phyloP scores from a whole-genome alignment of 2,797 vertebrate species.

The Hydrophis major region DNA sequence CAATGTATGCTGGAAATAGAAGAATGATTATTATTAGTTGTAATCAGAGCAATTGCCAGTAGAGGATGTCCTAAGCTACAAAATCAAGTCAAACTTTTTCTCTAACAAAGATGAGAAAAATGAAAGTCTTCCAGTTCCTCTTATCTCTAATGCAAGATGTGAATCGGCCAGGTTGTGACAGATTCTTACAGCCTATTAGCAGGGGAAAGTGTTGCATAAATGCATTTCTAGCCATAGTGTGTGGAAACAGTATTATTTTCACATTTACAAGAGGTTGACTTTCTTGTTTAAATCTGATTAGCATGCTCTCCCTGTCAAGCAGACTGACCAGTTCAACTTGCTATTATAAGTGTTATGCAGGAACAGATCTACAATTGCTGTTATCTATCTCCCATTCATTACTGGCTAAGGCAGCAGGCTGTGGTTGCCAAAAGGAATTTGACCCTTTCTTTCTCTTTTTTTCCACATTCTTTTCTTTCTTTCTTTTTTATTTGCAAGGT shows the following conservation, averaged over 20 bases:
- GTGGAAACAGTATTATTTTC: not conserved
- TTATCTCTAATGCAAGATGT: not conserved
- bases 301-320: not conserved
- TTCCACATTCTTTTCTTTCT: not conserved
- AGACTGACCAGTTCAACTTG: not conserved
- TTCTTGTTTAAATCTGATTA: not conserved
- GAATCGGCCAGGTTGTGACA: no score
- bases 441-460: not conserved
- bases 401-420: not conserved
- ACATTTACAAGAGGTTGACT: not conserved
- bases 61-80: slow-evolving; percentile 36
- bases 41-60: slow-evolving; percentile 9
- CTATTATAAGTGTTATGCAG: not conserved
- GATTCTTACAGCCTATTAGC: not conserved
- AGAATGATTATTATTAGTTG: not conserved
- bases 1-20: not conserved
- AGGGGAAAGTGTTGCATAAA: not conserved
- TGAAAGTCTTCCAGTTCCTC: not conserved
- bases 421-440: not conserved
- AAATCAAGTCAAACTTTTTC: not conserved
- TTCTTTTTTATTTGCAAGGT: not conserved
- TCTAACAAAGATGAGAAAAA: not conserved
- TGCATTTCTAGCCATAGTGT: not conserved
- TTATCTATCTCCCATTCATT: not conserved
- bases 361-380: not conserved